phyloP scores from a whole-genome alignment of 2,888 invertebrate species.

The Coelopa pilipes region DNA sequence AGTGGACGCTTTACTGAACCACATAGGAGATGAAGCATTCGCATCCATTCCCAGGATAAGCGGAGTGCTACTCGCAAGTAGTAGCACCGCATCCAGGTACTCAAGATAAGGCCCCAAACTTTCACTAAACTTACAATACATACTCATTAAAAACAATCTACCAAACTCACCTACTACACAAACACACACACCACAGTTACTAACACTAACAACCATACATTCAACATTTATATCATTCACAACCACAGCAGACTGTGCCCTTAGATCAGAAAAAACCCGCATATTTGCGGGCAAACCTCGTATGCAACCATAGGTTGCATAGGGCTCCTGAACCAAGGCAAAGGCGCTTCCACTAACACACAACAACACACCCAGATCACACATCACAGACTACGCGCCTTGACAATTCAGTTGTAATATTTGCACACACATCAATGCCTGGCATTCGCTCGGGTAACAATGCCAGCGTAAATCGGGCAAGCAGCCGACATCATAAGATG shows the following conservation, averaged over 20 bases:
- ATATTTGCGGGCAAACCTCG: conserved; percentile 4
- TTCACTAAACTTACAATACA: conserved; percentile 37
- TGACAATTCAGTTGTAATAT: conserved; percentile 40
- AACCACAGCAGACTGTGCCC: conserved; percentile 27
- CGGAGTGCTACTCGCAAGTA: conserved; percentile 25
- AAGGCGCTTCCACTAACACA: not conserved
- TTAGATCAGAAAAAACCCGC: conserved; percentile 22
- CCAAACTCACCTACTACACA: conserved; percentile 39
- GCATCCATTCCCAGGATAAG: conserved; percentile 7
- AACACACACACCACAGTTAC: conserved; percentile 42
- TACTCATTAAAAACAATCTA: conserved; percentile 30
- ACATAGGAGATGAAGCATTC: conserved; percentile 10
- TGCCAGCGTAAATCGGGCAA: conserved; percentile 37
- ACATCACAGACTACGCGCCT: conserved; percentile 30
- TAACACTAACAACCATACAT: conserved; percentile 33
- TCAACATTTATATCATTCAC: conserved; percentile 28
- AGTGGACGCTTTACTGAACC: conserved; percentile 4
- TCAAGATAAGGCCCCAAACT: conserved; percentile 31
- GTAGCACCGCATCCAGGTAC: conserved; percentile 41
- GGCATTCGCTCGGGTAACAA: conserved; percentile 38
- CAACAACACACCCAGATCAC: conserved; percentile 34
- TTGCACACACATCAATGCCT: conserved; percentile 40
- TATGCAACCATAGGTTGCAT: conserved; percentile 9
- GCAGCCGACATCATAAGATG: conserved; percentile 41
- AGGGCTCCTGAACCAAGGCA: conserved; percentile 37